These are phyloP conservation scores for Autographa pulchrina DNA, from an alignment of 2,888 invertebrate species.

Conservation along the genomic window DNA sequence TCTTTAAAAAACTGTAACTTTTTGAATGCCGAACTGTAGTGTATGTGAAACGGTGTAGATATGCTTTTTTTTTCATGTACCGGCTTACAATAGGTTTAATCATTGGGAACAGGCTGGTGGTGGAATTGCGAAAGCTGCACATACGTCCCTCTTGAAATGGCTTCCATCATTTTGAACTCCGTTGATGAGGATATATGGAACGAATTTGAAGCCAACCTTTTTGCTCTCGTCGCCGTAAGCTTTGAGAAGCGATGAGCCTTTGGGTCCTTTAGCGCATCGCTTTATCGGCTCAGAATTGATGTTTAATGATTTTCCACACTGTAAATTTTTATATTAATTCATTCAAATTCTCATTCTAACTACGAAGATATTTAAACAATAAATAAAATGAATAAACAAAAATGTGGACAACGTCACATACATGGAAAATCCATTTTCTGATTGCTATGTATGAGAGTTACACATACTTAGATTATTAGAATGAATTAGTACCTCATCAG, in stretches of 20 bases:
- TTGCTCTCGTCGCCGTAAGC: conserved; percentile 67
- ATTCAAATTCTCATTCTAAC: too few relatives aligned
- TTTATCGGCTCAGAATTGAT: conserved; percentile 66
- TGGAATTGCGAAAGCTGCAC: conserved; percentile 65
- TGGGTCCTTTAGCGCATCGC: conserved; percentile 68
- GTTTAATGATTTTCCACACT: conserved; percentile 68
- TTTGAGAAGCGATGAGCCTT: conserved; percentile 65
- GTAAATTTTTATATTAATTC: conserved; percentile 60
- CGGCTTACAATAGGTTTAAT: not conserved
- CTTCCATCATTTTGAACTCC: conserved; percentile 53
- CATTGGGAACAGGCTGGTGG: conserved; percentile 62
- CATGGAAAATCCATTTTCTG: too few relatives aligned
- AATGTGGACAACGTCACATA: too few relatives aligned
- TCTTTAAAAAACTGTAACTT: not conserved
- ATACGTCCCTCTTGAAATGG: conserved; percentile 66
- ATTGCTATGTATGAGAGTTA: too few relatives aligned
- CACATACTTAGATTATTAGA: too few relatives aligned
- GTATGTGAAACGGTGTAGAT: not conserved
- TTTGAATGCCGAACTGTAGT: not conserved
- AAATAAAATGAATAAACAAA: too few relatives aligned
- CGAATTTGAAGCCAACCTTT: conserved; percentile 54
- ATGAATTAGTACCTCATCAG: conserved; percentile 61
- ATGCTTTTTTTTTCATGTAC: not conserved
- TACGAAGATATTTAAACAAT: too few relatives aligned
- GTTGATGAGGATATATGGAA: conserved; percentile 72